These are phyloP conservation scores for Ateles fusciceps DNA, from an alignment of 2,797 vertebrate species.

Conservation along the genomic window DNA sequence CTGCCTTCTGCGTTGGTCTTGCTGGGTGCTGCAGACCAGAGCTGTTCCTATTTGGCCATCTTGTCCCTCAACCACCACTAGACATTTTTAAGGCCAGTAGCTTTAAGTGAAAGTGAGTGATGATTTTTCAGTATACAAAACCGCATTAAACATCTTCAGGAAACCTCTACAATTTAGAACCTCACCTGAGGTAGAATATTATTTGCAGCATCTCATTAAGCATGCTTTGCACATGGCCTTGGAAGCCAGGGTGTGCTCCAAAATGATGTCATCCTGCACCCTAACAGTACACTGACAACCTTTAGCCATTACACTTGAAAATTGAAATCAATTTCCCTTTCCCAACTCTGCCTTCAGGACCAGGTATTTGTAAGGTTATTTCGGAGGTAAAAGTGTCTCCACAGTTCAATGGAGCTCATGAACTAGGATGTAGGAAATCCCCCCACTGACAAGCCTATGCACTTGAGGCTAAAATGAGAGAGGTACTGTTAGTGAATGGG, in stretches of 20 bases:
- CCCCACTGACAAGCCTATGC: slow-evolving; percentile 14
- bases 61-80: neutral
- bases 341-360: slow-evolving; percentile 48
- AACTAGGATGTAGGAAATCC: slow-evolving; percentile 61
- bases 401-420: slow-evolving; percentile 59
- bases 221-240: slow-evolving; percentile 75
- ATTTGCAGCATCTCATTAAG: slow-evolving; percentile 77
- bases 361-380: slow-evolving; percentile 63
- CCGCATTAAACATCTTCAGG: slow-evolving; percentile 65
- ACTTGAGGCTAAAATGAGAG: slow-evolving; percentile 44
- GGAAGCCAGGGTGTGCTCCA: slow-evolving; percentile 59
- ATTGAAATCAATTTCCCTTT: slow-evolving; percentile 76
- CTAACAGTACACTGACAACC: slow-evolving; percentile 48
- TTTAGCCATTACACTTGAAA: slow-evolving; percentile 72
- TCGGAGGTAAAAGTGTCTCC: slow-evolving; percentile 66
- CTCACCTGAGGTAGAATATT: slow-evolving; percentile 73
- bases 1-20: neutral
- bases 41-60: neutral
- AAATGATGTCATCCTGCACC: slow-evolving; percentile 58
- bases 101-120: neutral
- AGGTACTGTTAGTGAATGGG: slow-evolving; percentile 48
- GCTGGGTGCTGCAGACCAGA: neutral
- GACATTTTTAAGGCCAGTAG: slow-evolving; percentile 74
- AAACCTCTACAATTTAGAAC: slow-evolving; percentile 56
- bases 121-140: slow-evolving; percentile 73